These are phyloP conservation scores for Chionoecetes opilio DNA, from an alignment of 1,140 invertebrate genomes.

Conservation along the genomic window DNA sequence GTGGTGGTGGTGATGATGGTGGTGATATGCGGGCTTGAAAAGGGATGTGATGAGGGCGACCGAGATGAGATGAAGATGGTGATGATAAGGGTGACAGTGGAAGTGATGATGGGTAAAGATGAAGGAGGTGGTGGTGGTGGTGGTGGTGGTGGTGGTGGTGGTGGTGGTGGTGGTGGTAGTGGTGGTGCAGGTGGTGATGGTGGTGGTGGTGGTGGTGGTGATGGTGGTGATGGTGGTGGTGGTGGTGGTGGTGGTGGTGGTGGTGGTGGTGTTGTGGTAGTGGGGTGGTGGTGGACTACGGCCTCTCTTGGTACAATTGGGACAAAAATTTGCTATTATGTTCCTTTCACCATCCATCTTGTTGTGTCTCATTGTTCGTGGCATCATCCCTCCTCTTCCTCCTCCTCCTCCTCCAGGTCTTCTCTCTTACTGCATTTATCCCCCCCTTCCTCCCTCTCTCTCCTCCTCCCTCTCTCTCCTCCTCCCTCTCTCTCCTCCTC, in stretches of 20 bases:
- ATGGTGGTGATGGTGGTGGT: constrained; percentile 23
- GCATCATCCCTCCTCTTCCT: background rate
- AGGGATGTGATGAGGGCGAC: background rate
- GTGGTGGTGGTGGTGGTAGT: background rate
- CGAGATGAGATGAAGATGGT: too few relatives aligned
- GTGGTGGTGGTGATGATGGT: background rate
- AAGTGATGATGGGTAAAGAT: background rate
- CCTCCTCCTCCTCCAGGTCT: constrained; percentile 32
- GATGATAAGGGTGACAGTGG: background rate
- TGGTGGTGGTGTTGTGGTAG: constrained; percentile 10
- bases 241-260: background rate
- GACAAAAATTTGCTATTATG: constrained; percentile 66
- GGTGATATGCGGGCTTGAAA: background rate
- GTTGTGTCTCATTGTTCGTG: constrained; percentile 59
- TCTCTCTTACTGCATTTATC: background rate
- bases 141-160: background rate
- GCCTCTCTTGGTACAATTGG: constrained; percentile 8
- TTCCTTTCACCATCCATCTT: constrained; percentile 64
- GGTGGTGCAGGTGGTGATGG: background rate
- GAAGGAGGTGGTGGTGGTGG: background rate
- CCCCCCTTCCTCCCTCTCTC: background rate
- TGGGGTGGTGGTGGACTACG: background rate
- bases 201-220: background rate
- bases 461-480: background rate
- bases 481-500: constrained; percentile 33